phyloP scores from a whole-genome alignment of 1,140 invertebrate species.

The Centruroides vittatus region DNA sequence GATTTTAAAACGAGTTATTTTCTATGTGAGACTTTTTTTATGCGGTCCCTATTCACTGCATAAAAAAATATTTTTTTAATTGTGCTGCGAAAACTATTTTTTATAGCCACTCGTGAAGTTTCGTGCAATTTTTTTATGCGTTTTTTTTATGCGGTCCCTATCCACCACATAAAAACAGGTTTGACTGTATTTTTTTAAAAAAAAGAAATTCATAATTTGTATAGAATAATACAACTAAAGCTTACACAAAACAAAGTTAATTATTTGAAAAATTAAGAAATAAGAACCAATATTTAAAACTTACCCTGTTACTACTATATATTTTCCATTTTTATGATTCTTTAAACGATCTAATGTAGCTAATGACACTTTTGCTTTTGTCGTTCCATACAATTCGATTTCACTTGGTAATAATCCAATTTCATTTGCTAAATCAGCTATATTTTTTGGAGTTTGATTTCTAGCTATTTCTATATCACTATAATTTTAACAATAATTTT shows the following conservation, averaged over 20 bases:
- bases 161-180: too few species aligned
- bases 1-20: too few species aligned
- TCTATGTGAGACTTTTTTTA: too few species aligned
- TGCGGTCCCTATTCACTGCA: too few species aligned
- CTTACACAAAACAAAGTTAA: background rate
- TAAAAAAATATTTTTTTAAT: too few species aligned
- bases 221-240: background rate
- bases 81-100: too few species aligned
- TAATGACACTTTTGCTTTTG: conserved; percentile 89
- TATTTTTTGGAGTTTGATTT: conserved; percentile 73
- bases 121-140: too few species aligned
- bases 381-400: conserved; percentile 78
- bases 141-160: too few species aligned
- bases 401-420: conserved; percentile 69
- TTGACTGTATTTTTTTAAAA: too few species aligned
- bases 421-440: conserved; percentile 59
- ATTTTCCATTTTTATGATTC: conserved; percentile 62
- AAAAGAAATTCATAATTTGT: background rate
- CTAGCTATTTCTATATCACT: conserved; percentile 82
- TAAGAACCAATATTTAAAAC: conserved; percentile 4
- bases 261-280: background rate
- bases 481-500: background rate
- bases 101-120: too few species aligned
- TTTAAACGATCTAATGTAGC: conserved; percentile 59
- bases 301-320: conserved; percentile 88